Base-by-base conservation (phyloP, 2,797 vertebrate species). In the Myripristis jacobus region DNA sequence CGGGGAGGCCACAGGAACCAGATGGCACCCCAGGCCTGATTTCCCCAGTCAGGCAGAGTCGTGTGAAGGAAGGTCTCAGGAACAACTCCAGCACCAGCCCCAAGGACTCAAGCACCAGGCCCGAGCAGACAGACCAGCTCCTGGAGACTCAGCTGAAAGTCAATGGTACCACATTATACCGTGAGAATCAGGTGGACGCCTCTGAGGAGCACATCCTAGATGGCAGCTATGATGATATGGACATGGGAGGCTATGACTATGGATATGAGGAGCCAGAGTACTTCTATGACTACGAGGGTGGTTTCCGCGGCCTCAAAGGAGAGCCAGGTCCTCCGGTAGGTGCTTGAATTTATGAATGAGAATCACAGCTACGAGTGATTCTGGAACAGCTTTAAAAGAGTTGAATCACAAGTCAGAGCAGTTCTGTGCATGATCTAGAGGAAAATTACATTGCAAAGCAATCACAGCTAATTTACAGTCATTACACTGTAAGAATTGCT, bases 251-350 rank as follows among this genome's bases (percentile, higher is more conserved):
- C 91, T 97, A 97, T 47, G 94, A 95, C 85, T 96, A 97, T 70
- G 94, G 94, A 85, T 95, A 96, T 48, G 96, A 97, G 87, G 96
- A 96, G 69, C 86, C 92, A 64, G 95, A 96, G 58, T 91, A 94
- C 86, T 83, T 96, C 75, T 95, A 96, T 25, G 94, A 96, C 76
- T 94, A 95, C 44, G 95, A 95, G 57, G 93, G 92, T 73, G 82
- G 82, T 61, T 89, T 95, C 47, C 94, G 58, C 85, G 97, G 97
- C 86, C 94, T 94, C 62, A 99, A 98, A 95, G 98, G 98, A 89
- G 97, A 99, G 77, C 91, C 94, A n/a, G 98, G 98, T 90, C 92
- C 88, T 87, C 92, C 94, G 79, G 97, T 99, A 95, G 97, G 97
- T 96, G 12, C 73, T 86, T 70, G 13, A 62, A 70, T 85, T 59